These are phyloP conservation scores for Heterocephalus glaber DNA, from an alignment of 2,113 vertebrate species.

Conservation along the genomic window DNA sequence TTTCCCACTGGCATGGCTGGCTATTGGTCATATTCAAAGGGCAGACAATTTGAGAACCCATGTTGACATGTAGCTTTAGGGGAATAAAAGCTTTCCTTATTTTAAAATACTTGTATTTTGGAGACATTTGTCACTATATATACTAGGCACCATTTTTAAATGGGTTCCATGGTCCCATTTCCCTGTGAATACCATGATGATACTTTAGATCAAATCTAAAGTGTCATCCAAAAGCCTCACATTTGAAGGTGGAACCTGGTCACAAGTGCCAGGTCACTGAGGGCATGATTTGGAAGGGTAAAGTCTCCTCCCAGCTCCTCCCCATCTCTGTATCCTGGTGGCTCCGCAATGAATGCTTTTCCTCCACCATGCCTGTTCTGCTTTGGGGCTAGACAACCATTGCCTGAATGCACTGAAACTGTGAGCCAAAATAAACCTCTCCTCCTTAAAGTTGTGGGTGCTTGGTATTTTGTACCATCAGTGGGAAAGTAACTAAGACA, in stretches of 20 bases:
- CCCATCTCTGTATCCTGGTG: neutral
- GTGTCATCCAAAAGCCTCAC: neutral
- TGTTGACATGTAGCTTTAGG: neutral
- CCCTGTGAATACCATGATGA: neutral
- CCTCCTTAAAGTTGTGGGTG: neutral
- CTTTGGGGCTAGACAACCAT: neutral
- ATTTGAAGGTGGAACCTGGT: neutral
- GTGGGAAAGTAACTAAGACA: neutral
- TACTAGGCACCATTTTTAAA: conserved; percentile 2
- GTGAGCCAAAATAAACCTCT: neutral
- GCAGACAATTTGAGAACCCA: neutral
- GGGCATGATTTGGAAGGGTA: no score
- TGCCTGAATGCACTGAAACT: neutral
- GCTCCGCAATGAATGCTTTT: neutral
- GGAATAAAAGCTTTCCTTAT: neutral
- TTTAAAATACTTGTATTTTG: conserved; percentile 12
- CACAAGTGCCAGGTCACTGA: neutral
- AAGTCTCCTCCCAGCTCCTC: neutral
- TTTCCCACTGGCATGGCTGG: neutral
- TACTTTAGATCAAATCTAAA: neutral
- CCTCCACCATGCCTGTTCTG: no score
- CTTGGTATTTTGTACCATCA: neutral
- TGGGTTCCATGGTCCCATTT: neutral
- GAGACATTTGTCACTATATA: neutral
- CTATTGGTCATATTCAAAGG: neutral